Conservation (phyloP, 1,140 invertebrate genomes). For the Lineus longissimus region DNA sequence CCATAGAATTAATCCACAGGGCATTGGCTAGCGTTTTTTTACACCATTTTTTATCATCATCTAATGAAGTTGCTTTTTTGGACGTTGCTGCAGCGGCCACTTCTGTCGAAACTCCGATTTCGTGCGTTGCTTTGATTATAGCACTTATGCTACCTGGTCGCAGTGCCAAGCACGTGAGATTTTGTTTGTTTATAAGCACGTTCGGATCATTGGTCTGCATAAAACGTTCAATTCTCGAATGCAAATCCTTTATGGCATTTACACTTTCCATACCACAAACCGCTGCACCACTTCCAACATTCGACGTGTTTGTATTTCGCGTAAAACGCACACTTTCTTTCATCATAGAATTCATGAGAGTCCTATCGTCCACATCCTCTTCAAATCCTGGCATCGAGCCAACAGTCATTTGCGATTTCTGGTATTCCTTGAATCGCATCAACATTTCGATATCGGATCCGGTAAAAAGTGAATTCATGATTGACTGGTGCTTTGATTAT, state of each 20-base stretch:
- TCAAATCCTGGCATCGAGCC: neutral
- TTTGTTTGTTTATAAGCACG: neutral
- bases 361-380: slow-evolving; percentile 5
- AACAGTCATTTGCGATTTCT: slow-evolving; percentile 5
- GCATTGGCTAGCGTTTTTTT: neutral
- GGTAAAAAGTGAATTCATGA: slow-evolving; percentile 1
- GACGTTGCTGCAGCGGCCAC: neutral
- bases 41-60: slow-evolving; percentile 5
- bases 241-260: slow-evolving; percentile 3
- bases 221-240: neutral
- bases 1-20: slow-evolving; percentile 7
- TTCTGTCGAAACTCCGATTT: neutral
- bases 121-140: slow-evolving; percentile 2
- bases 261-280: slow-evolving; percentile 1
- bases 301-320: neutral
- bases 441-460: neutral
- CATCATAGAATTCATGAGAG: slow-evolving; percentile 4
- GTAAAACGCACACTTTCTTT: slow-evolving; percentile 3
- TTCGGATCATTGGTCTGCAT: neutral
- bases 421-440: slow-evolving; percentile 8
- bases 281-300: neutral
- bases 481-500: neutral
- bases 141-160: neutral
- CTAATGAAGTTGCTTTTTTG: neutral
- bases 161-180: neutral